Conservation (phyloP, 2,797 vertebrate species). For the Moxostoma hubbsi region DNA sequence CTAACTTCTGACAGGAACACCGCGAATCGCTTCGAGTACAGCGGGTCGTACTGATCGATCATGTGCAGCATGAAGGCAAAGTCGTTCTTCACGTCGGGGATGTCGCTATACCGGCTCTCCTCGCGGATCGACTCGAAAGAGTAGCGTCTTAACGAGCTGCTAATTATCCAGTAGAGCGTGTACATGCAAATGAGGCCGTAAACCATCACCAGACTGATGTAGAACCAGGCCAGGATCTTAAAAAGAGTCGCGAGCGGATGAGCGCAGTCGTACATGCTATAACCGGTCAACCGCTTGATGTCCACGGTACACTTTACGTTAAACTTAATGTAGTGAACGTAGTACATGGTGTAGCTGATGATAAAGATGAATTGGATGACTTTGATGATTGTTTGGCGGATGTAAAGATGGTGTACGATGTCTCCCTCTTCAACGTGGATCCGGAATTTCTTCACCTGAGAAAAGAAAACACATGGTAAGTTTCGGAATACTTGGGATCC, state of each 20-base stretch:
- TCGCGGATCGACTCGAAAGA: slow-evolving; percentile 97
- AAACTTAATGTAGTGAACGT: slow-evolving; percentile 89
- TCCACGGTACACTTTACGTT: slow-evolving; percentile 89
- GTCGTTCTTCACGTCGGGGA: slow-evolving; percentile 96
- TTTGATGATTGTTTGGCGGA: slow-evolving; percentile 97
- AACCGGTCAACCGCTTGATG: slow-evolving; percentile 93
- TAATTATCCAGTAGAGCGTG: slow-evolving; percentile 96
- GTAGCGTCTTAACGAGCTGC: slow-evolving; percentile 92
- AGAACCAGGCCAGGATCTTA: slow-evolving; percentile 96
- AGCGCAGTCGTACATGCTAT: slow-evolving; percentile 90
- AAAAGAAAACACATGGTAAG: background rate
- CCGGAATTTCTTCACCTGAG: slow-evolving; percentile 90
- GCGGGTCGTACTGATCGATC: slow-evolving; percentile 96
- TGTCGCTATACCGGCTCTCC: slow-evolving; percentile 98
- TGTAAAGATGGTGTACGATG: slow-evolving; percentile 94
- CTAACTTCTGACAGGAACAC: slow-evolving; percentile 98
- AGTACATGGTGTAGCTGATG: slow-evolving; percentile 93
- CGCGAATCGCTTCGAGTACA: slow-evolving; percentile 97
- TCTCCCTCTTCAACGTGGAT: slow-evolving; percentile 96
- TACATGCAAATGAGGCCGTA: slow-evolving; percentile 98
- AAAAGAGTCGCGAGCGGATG: slow-evolving; percentile 96
- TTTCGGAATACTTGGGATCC: background rate
- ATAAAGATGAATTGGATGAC: slow-evolving; percentile 95
- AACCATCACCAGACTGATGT: slow-evolving; percentile 92
- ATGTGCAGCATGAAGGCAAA: slow-evolving; percentile 99